phyloP scores from a whole-genome alignment of 1,140 invertebrate species.

The Apolygus lucorum region DNA sequence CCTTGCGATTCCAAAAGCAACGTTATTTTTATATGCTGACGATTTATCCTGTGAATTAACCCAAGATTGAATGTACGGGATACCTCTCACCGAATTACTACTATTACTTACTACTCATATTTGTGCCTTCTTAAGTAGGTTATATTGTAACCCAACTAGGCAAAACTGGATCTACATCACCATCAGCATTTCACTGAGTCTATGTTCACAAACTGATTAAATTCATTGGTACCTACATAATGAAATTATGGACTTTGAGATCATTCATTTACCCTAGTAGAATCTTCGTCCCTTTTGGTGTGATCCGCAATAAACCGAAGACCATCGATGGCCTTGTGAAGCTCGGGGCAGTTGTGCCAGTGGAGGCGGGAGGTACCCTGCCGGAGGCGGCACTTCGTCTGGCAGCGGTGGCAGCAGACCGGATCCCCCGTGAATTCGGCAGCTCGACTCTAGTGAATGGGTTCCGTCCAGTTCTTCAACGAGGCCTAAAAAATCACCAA shows the following conservation, averaged over 20 bases:
- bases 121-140: no score
- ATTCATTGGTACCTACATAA: not conserved
- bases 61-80: no score
- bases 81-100: no score
- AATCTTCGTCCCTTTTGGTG: conserved; percentile 83
- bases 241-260: not conserved
- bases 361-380: conserved; percentile 39
- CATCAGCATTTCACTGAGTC: no score
- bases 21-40: no score
- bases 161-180: no score
- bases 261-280: conserved; percentile 61
- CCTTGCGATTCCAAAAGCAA: no score
- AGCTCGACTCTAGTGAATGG: conserved; percentile 40
- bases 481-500: not conserved
- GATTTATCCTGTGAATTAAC: no score
- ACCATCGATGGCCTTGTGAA: conserved; percentile 84
- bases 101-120: no score
- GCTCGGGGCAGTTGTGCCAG: conserved; percentile 82
- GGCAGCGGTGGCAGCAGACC: conserved; percentile 40
- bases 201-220: not conserved
- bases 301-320: conserved; percentile 89
- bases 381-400: conserved; percentile 33
- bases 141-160: no score
- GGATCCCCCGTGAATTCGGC: conserved; percentile 54
- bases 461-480: not conserved